phyloP scores from a whole-genome alignment of 2,888 invertebrate species.

The Drosophila sordidapex region DNA sequence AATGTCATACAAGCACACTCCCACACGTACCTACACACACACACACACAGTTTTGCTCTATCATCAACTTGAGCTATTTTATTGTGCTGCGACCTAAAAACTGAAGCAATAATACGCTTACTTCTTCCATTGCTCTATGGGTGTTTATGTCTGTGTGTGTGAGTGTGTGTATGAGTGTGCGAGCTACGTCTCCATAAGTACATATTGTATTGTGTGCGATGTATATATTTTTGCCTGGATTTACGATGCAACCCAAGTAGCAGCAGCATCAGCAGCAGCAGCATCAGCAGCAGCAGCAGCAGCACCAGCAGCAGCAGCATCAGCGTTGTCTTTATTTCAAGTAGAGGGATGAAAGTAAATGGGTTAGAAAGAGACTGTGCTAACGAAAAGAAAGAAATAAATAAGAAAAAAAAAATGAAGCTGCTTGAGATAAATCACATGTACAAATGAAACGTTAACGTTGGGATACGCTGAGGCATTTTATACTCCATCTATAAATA shows the following conservation, averaged over 20 bases:
- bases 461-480: constrained; percentile 19
- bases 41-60: constrained; percentile 40
- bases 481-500: constrained; percentile 25
- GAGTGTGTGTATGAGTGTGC: constrained; percentile 23
- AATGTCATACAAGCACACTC: constrained; percentile 35
- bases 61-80: constrained; percentile 73
- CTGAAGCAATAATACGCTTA: constrained; percentile 76
- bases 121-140: constrained; percentile 54
- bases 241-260: constrained; percentile 66
- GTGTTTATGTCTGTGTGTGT: constrained; percentile 13
- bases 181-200: constrained; percentile 36
- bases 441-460: constrained; percentile 51
- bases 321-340: constrained; percentile 68
- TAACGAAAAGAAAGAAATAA: neutral
- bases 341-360: constrained; percentile 47
- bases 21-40: constrained; percentile 15
- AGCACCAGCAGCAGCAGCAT: constrained; percentile 28
- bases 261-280: constrained; percentile 6
- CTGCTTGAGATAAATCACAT: constrained; percentile 55
- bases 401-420: constrained; percentile 4
- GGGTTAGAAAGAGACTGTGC: constrained; percentile 31
- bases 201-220: constrained; percentile 47
- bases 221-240: constrained; percentile 59
- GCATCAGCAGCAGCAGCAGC: constrained; percentile 18
- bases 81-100: constrained; percentile 66